Evolutionary conservation across 2,113 vertebrate genomes (phyloP).

Genomic region (Sterrhoptilus dennistouni): DNA sequence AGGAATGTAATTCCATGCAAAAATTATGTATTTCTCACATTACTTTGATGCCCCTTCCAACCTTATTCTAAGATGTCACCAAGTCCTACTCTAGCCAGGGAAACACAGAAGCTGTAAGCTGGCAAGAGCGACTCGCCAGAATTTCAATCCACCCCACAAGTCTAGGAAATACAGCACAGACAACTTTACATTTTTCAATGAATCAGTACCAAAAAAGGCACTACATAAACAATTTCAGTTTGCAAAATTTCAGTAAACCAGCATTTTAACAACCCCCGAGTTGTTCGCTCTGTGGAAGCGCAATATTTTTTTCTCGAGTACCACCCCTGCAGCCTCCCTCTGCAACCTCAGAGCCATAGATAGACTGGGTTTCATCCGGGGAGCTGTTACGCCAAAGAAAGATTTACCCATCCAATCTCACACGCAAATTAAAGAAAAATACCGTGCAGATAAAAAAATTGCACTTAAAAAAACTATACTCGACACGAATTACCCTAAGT

Average conservation of each 20-base stretch:
- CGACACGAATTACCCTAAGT: rapidly evolving
- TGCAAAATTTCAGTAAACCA: not conserved
- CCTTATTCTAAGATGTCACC: not conserved
- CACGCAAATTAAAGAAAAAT: rapidly evolving
- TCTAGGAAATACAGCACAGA: rapidly evolving
- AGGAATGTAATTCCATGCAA: rapidly evolving
- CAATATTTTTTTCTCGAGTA: rapidly evolving
- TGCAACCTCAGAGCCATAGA: rapidly evolving
- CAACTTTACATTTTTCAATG: rapidly evolving
- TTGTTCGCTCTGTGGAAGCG: rapidly evolving
- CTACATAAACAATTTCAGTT: no score
- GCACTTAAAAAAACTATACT: no score
- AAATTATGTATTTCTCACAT: rapidly evolving
- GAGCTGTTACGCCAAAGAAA: rapidly evolving
- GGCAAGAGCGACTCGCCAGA: not conserved
- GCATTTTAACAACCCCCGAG: not conserved
- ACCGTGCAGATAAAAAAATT: rapidly evolving
- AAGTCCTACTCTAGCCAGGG: not conserved
- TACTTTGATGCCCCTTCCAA: rapidly evolving
- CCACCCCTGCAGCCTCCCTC: not conserved
- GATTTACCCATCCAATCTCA: rapidly evolving
- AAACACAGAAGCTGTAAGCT: not conserved
- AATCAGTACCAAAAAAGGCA: rapidly evolving
- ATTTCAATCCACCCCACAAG: not conserved
- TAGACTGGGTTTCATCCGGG: rapidly evolving